Evolutionary conservation across 2,113 vertebrate species (phyloP), one percentile per base, ranked within the genome.

Genomic region (Columba livia): DNA sequence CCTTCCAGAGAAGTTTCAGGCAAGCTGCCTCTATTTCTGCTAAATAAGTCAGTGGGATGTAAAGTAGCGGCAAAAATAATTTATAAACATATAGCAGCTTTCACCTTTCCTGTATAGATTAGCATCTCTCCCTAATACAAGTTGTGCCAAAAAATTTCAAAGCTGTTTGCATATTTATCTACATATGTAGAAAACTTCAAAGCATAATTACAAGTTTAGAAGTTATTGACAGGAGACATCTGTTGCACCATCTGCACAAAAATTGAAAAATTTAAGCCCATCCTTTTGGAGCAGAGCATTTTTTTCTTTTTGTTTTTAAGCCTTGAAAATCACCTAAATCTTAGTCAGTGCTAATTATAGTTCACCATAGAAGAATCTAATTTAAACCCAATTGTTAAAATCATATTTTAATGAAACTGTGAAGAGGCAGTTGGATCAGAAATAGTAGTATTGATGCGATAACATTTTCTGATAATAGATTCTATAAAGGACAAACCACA

Each of bases 141-240:
- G 14, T 12, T 65, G 24, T 50, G 64, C 61, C 94, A 93, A 94
- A 94, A 75, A 88, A 74, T 25, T 44, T 51, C 38, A 36, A 85
- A 83, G 38, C 23, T 81, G 48, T 65, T 64, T 73, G 34, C 56
- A 32, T 89, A 91, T 91, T 90, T 89, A 81, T 83, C 50, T 80
- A 88, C 54, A 70, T 91, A 88, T 67, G 36, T 60, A 87, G 47
- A 85, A 90, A 97, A 79, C 47, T 79, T 96, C 61, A 95, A 93
- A 82, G 44, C 18, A 93, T 92, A 89, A 65, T 72, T 80, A 94
- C 83, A 73, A 77, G 73, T 96, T 97, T 84, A 87, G 72, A 90
- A 87, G 29, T 78, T 82, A 92, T 74, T 94, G 94, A 85, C 95
- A 94, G 38, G 57, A 96, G 92, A 92, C 95, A 97, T 95, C 96